Evolutionary conservation across 1,140 invertebrate species (phyloP), one percentile per base, ranked within the genome.

Genomic region (Nixonia krombeini): DNA sequence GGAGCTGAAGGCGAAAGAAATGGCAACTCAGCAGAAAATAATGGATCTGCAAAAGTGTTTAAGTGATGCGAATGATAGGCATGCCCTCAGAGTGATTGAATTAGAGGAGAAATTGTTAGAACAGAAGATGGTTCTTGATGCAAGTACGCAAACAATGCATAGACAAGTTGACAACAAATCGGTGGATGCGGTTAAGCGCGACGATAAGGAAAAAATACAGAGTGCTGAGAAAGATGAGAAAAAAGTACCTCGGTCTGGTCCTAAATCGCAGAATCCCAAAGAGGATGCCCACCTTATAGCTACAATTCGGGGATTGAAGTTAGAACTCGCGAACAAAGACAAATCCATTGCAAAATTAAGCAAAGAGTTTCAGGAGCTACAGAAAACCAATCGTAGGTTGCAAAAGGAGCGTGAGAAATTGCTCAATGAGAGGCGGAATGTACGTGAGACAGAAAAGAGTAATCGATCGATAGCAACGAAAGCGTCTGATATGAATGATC

Each of bases 281-380:
- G 91, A 92, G 68, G 91, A 94, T 56, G 86, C 90, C 2, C 91
- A 94, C 82, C 81, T 94, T 5, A 76, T 93, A 8, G 91, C 92
- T 0, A 93, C 92, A 0, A 92, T 94, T 72, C 87, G 92, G 41
- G 91, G 91, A 1, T 81, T 94, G 58, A 91, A 93, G 74, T 75
- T 89, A 0, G 92, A 94, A 74, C 64, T 93, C 28, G 85, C 87
- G 4, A 89, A 88, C 23, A 93, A 93, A 72, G 92, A 93, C 50
- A 91, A 92, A 59, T 86, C 87, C 1, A 86, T 93, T 28, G 79
- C 84, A 15, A 91, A 91, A 51, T 76, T 93, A 1, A 91, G 88
- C 7, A 89, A 90, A 51, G 92, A 94, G 66, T 83, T 91, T 16
- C 91, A 93, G 12, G 92, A 93, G 33, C 73, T 90, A 12, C 89